Percentiles rank a stretch among this genome's conserved stretches.
These are phyloP conservation scores for Rhagium mordax DNA, from an alignment of 2,888 invertebrate species.

Conservation along the genomic window DNA sequence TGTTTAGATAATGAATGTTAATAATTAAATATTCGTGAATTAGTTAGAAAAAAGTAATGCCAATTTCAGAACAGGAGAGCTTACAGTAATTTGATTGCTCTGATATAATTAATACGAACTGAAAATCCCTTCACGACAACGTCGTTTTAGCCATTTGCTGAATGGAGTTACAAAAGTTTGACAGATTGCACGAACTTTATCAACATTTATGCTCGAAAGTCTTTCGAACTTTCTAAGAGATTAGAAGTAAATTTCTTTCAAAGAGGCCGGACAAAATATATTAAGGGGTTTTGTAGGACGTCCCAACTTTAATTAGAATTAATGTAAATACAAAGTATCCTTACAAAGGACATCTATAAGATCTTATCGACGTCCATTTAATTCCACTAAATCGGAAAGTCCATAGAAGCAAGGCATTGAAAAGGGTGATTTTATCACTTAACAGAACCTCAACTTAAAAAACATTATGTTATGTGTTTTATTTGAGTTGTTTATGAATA, in stretches of 20 bases:
- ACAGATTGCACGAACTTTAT: conserved; percentile 60
- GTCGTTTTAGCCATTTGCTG: conserved; percentile 54
- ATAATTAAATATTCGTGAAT: not conserved
- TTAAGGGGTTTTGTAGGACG: conserved; percentile 19
- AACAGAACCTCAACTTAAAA: too few species aligned
- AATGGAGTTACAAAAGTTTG: conserved; percentile 63
- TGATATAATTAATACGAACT: conserved; percentile 61
- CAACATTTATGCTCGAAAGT: conserved; percentile 58
- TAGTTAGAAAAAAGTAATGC: conserved; percentile 5
- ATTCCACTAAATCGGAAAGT: not conserved
- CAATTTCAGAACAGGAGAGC: not conserved
- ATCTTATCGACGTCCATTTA: conserved; percentile 1
- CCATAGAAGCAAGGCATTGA: not conserved
- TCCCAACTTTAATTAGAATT: conserved; percentile 28
- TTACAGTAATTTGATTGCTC: conserved; percentile 53
- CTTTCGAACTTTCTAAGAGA: conserved; percentile 48
- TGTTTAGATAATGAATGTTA: too few species aligned
- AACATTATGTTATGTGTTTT: too few species aligned
- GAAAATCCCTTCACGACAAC: conserved; percentile 59
- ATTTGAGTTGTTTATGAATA: too few species aligned
- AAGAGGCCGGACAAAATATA: conserved; percentile 34
- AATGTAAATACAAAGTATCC: conserved; percentile 27
- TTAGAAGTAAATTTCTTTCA: conserved; percentile 58
- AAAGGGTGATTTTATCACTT: not conserved
- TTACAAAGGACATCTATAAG: not conserved